Conservation (phyloP, 2,888 invertebrate genomes). For the Epistrophe grossulariae region DNA sequence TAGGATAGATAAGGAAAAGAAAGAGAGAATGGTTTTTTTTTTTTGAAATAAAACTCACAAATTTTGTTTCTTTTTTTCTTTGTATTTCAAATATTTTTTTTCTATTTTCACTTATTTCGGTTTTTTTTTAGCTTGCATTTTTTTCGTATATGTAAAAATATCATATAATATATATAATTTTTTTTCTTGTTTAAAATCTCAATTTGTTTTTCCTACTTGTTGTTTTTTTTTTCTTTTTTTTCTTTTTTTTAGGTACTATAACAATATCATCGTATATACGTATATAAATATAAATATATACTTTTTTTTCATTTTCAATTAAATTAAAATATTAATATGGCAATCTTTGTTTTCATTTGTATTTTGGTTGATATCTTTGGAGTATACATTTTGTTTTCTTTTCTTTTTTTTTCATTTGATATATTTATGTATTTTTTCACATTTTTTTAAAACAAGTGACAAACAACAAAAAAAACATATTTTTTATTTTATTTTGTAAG, state of each 20-base stretch:
- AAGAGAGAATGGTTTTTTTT: neutral
- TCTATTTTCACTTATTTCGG: conserved; percentile 69
- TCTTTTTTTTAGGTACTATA: conserved; percentile 81
- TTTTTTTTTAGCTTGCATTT: conserved; percentile 64
- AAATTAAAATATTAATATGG: conserved; percentile 75
- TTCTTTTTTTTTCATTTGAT: conserved; percentile 65
- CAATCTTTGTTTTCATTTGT: conserved; percentile 76
- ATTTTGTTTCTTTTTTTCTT: conserved; percentile 78
- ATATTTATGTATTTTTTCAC: conserved; percentile 70
- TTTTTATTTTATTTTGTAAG: conserved; percentile 42
- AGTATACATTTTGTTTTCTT: conserved; percentile 80
- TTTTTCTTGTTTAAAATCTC: conserved; percentile 60
- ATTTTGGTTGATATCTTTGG: conserved; percentile 84
- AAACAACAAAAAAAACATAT: conserved; percentile 68
- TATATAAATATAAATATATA: conserved; percentile 79
- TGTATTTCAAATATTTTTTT: conserved; percentile 76
- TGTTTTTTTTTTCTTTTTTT: conserved; percentile 58
- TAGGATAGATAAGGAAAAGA: neutral
- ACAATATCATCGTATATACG: conserved; percentile 83
- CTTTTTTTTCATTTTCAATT: conserved; percentile 71
- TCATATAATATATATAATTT: conserved; percentile 75
- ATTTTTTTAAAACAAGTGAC: conserved; percentile 78
- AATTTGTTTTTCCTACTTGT: conserved; percentile 70
- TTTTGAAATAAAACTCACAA: conserved; percentile 67
- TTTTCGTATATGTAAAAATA: conserved; percentile 74